Base-by-base conservation (phyloP, 1,140 invertebrate species). In the Trichomalopsis sarcophagae region DNA sequence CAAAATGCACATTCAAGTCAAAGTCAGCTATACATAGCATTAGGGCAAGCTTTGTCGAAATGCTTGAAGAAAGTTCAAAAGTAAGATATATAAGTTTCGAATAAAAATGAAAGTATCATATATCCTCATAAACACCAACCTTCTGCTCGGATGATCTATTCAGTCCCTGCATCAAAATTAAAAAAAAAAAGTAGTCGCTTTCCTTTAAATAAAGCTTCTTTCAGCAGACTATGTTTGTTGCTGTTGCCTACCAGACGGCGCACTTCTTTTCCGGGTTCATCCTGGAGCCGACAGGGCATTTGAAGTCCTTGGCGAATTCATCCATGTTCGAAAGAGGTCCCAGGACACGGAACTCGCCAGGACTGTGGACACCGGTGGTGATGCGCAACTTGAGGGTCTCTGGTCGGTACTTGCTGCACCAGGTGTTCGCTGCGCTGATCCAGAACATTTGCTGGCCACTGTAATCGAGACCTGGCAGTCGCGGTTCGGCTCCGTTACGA, bases 181-280 rank as follows among this genome's bases (percentile, higher is more conserved):
- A 2, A 5, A 62, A 62, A 62, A 62, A 62, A 21, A 62, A 17
- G 50, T 55, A 62, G 55, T 62, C 55, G 17, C 17, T 2, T 62
- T 21, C 4, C 21, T 62, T 21, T 21, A 6, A 62, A 6, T 62
- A n/a, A n/a, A 62, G n/a, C 21, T 62, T 62, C 3, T 6, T 17
- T 62, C 55, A 62, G 55, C 55, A 62, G 21, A 2, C 5, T 6
- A 2, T 13, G 50, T 2, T 55, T 55, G 14, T 1, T 55, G 50
- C 50, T 74, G 30, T 74, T 40, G 9, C 88, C 93, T 96, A 97
- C 96, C 96, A 97, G 21, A 97, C 95, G 90, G 94, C 94, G 93
- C 98, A 99, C 91, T 98, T 99, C 0, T 97, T 94, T 21, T 91
- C 89, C 2, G 98, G 97, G 92, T 99, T 99, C 97, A 99, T 98